These are phyloP conservation scores for Amiota communis DNA, from an alignment of 2,888 invertebrate species.

Conservation along the genomic window DNA sequence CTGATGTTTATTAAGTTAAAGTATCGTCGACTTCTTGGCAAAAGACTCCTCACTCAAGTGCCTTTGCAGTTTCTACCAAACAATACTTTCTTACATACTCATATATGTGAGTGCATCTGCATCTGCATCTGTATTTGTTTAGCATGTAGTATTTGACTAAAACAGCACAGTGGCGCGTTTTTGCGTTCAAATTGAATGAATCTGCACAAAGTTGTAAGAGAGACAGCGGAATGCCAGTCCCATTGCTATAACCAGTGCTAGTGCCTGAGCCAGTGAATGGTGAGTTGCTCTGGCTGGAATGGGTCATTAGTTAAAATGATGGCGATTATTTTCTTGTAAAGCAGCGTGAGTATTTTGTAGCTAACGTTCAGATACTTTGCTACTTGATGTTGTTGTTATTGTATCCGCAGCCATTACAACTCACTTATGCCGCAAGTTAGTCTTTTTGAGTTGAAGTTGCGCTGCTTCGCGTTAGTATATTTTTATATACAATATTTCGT, in stretches of 20 bases:
- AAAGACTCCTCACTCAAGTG: neutral
- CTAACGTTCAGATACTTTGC: neutral
- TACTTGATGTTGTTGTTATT: constrained; percentile 23
- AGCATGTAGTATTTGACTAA: neutral
- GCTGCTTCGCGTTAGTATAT: constrained; percentile 29
- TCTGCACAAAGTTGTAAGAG: constrained; percentile 56
- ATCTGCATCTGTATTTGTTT: too few relatives aligned
- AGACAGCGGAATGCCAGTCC: constrained; percentile 9
- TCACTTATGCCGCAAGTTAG: constrained; percentile 51
- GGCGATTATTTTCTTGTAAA: constrained; percentile 63
- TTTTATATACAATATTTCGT: constrained; percentile 44
- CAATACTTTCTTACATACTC: neutral
- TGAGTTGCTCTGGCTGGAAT: constrained; percentile 43
- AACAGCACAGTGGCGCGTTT: constrained; percentile 17
- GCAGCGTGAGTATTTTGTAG: constrained; percentile 31
- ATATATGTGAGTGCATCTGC: neutral
- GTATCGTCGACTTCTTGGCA: constrained; percentile 2
- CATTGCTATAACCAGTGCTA: neutral
- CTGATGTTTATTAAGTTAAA: constrained; percentile 64
- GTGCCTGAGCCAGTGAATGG: constrained; percentile 18
- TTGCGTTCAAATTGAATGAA: constrained; percentile 56
- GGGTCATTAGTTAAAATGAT: constrained; percentile 66
- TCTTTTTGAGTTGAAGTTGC: constrained; percentile 45
- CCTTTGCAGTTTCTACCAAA: neutral
- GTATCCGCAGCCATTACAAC: constrained; percentile 58